A percentile compares a stretch with the other conserved stretches of the same genome.
Conservation (phyloP, 2,113 vertebrate genomes). For the Hiodon alosoides region DNA sequence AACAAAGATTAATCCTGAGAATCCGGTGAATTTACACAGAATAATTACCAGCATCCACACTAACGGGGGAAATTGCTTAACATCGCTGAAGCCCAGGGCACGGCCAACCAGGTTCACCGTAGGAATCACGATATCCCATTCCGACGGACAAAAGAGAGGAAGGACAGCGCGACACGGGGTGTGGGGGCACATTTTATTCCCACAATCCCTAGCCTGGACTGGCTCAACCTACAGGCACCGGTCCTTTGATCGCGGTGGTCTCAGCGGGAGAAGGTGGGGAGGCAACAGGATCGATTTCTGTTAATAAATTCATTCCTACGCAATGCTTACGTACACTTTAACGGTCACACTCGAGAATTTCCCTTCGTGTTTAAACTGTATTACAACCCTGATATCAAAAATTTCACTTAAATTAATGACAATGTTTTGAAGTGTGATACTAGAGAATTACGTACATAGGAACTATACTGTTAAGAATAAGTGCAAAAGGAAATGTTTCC, state of each 20-base stretch:
- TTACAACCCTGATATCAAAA: background rate
- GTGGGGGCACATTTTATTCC: slow-evolving; percentile 1
- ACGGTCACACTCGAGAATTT: too few species aligned
- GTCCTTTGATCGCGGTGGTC: slow-evolving; percentile 1
- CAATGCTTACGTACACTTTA: too few species aligned
- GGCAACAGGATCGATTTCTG: slow-evolving; percentile 6
- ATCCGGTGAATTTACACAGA: slow-evolving; percentile 7
- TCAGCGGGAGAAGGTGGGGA: background rate
- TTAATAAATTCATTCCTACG: slow-evolving; percentile 22
- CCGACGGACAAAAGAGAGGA: slow-evolving; percentile 11
- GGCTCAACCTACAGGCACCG: background rate
- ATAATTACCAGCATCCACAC: slow-evolving; percentile 2
- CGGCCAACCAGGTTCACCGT: background rate
- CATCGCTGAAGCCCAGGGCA: background rate
- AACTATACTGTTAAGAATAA: too few species aligned
- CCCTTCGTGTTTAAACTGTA: too few species aligned
- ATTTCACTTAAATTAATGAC: background rate
- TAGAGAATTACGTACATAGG: background rate
- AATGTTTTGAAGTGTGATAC: background rate
- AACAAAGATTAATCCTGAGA: background rate
- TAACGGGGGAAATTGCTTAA: background rate
- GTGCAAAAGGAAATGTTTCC: too few species aligned
- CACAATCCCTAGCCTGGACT: slow-evolving; percentile 6
- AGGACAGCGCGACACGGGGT: background rate
- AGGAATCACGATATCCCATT: slow-evolving; percentile 4